Conservation (phyloP, 1,140 invertebrate genomes). For the Bathynomus jamesi region DNA sequence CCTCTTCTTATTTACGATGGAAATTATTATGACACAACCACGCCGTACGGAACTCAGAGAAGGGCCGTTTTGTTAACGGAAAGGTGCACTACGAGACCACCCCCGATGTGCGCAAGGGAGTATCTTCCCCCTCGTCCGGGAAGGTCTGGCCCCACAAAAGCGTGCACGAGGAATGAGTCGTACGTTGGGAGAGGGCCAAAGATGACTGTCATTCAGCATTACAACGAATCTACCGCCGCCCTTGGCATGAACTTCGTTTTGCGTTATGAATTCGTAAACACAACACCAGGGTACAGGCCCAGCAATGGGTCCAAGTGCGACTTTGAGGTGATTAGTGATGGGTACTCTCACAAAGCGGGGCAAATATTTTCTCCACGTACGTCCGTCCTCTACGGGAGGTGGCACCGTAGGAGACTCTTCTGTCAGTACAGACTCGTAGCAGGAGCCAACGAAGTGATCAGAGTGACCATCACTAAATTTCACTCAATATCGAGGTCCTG, state of each 20-base stretch:
- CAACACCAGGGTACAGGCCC: slow-evolving; percentile 28
- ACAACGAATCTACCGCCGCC: slow-evolving; percentile 34
- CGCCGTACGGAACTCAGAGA: slow-evolving; percentile 22
- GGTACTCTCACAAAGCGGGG: slow-evolving; percentile 24
- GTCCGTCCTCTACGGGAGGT: slow-evolving; percentile 30
- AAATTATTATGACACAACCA: slow-evolving; percentile 25
- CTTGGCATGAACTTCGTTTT: slow-evolving; percentile 32
- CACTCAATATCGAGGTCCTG: slow-evolving; percentile 26
- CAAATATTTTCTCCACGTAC: slow-evolving; percentile 26
- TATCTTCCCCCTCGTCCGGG: slow-evolving; percentile 20
- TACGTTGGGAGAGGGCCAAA: slow-evolving; percentile 31
- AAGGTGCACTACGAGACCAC: slow-evolving; percentile 25
- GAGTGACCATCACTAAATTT: slow-evolving; percentile 33
- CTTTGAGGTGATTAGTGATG: slow-evolving; percentile 31
- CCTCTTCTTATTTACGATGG: slow-evolving; percentile 70
- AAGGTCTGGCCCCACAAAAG: slow-evolving; percentile 17
- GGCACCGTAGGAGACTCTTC: slow-evolving; percentile 23
- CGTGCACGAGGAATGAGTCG: slow-evolving; percentile 32
- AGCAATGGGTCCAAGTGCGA: slow-evolving; percentile 31
- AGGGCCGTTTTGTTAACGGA: slow-evolving; percentile 23
- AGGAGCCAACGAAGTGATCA: slow-evolving; percentile 24
- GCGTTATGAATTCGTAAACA: slow-evolving; percentile 33
- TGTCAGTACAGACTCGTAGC: slow-evolving; percentile 32
- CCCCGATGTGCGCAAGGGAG: slow-evolving; percentile 34
- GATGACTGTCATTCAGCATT: slow-evolving; percentile 30